phyloP scores from a whole-genome alignment of 1,140 invertebrate species.

The Oncopodura yosiiana region DNA sequence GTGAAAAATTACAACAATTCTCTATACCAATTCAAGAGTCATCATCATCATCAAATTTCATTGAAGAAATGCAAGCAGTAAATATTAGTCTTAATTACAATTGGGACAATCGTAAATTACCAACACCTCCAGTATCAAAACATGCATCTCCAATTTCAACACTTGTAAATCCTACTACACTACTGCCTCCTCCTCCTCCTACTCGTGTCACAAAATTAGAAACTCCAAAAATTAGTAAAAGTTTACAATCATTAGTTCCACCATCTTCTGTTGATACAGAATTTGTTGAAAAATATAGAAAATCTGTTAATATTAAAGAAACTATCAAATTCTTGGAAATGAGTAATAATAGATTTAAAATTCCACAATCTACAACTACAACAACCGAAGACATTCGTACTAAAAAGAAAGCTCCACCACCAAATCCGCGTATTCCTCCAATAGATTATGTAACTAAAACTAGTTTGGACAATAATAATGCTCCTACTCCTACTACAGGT shows the following conservation, averaged over 20 bases:
- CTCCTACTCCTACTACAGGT: no score
- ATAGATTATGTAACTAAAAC: no score
- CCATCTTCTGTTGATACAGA: no score
- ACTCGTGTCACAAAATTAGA: conserved; percentile 9
- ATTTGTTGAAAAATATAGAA: no score
- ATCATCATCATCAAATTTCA: not conserved
- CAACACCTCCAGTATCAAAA: conserved; percentile 13
- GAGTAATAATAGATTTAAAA: no score
- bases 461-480: no score
- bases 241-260: conserved; percentile 14
- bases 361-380: no score
- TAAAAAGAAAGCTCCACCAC: no score
- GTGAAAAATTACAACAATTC: not conserved
- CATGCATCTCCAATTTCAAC: not conserved
- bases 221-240: conserved; percentile 8
- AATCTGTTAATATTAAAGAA: no score
- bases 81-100: not conserved
- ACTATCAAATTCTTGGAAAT: no score
- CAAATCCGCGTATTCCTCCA: no score
- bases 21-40: not conserved
- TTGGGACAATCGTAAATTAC: conserved; percentile 13
- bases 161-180: not conserved
- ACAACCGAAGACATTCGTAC: no score
- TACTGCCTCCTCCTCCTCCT: not conserved
- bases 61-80: not conserved